Evolutionary conservation across 2,888 invertebrate species (phyloP).

Genomic region (Drosophila demipolita): DNA sequence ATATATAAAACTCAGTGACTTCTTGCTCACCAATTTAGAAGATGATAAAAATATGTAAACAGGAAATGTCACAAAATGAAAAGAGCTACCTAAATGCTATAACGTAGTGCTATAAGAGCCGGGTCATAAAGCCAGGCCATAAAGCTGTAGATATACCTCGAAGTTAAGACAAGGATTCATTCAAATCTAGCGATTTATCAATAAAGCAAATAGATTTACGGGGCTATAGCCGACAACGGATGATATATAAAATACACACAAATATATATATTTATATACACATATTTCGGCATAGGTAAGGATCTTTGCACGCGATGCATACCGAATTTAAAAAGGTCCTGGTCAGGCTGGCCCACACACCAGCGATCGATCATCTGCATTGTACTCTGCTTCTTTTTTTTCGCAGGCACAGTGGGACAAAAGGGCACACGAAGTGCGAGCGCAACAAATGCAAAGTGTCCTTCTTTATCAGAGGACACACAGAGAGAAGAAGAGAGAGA

Average conservation of each 20-base stretch:
- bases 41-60: not conserved
- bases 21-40: not conserved
- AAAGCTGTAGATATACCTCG: constrained; percentile 38
- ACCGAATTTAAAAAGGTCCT: constrained; percentile 44
- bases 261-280: not conserved
- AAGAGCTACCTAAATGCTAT: constrained; percentile 34
- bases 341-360: constrained; percentile 37
- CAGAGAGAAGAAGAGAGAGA: not conserved
- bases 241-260: not conserved
- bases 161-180: constrained; percentile 69
- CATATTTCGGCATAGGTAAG: constrained; percentile 14
- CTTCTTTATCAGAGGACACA: constrained; percentile 42
- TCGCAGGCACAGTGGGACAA: constrained; percentile 18
- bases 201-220: constrained; percentile 55
- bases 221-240: constrained; percentile 2
- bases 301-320: constrained; percentile 49
- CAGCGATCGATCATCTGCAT: constrained; percentile 69
- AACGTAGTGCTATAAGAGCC: constrained; percentile 4
- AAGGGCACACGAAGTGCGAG: constrained; percentile 39
- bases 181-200: constrained; percentile 74
- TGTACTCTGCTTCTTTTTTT: constrained; percentile 32
- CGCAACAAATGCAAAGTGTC: constrained; percentile 66
- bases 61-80: constrained; percentile 7
- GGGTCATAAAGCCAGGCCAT: constrained; percentile 9
- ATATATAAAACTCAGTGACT: not conserved